Evolutionary conservation across 23 tunicate species (phyloP).

Genomic region (Trididemnum nubilum): DNA sequence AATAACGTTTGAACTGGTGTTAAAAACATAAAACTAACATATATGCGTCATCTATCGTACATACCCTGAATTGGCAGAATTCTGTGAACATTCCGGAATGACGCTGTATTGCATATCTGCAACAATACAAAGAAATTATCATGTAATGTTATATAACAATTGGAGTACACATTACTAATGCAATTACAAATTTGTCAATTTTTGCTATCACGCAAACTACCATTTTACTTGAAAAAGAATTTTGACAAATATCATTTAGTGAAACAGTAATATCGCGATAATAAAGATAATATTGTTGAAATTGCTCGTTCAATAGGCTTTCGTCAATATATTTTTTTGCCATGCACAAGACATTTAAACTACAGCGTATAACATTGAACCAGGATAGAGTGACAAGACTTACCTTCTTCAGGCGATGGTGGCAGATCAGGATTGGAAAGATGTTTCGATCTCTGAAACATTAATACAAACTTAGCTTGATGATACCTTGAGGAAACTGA

Average conservation of each 20-base stretch:
- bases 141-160: not conserved
- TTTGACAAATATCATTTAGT: not conserved
- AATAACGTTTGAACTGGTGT: too few relatives aligned
- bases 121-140: not conserved
- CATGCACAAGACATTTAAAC: too few relatives aligned
- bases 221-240: not conserved
- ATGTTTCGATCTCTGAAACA: constrained; percentile 5
- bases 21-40: too few relatives aligned
- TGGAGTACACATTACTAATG: too few relatives aligned
- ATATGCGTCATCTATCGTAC: too few relatives aligned
- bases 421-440: constrained; percentile 1
- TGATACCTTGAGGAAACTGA: too few relatives aligned
- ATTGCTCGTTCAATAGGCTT: not conserved
- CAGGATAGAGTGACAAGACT: too few relatives aligned
- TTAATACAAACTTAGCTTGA: not conserved
- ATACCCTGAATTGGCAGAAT: not conserved
- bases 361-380: too few relatives aligned
- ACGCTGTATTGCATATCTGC: not conserved
- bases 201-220: not conserved
- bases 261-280: not conserved
- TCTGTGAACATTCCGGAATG: not conserved
- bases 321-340: not conserved
- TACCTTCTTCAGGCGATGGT: constrained; percentile 12
- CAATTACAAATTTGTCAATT: too few relatives aligned
- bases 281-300: not conserved